Evolutionary conservation across 1,140 invertebrate genomes (phyloP).

Genomic region (Pseudomyrmex concolor): DNA sequence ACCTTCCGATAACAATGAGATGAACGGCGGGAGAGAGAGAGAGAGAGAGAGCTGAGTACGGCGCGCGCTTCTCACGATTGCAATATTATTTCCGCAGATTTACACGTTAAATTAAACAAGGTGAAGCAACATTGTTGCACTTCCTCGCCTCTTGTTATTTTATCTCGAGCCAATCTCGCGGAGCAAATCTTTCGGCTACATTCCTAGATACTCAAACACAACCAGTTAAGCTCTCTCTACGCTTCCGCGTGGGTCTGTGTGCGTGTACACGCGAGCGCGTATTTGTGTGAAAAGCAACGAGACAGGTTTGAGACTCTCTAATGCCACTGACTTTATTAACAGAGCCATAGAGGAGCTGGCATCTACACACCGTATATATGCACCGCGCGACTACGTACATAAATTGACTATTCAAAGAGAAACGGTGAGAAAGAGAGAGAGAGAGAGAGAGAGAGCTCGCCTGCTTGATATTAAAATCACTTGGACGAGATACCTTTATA

Average conservation of each 20-base stretch:
- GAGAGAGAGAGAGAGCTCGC: background rate
- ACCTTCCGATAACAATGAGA: conserved; percentile 53
- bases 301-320: conserved; percentile 47
- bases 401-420: background rate
- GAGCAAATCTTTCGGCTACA: conserved; percentile 50
- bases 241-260: background rate
- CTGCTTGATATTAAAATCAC: conserved; percentile 62
- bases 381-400: too few relatives aligned
- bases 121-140: conserved; percentile 52
- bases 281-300: conserved; percentile 1
- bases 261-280: background rate
- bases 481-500: conserved; percentile 37
- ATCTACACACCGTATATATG: background rate
- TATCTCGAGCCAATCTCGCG: conserved; percentile 52
- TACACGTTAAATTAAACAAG: conserved; percentile 60
- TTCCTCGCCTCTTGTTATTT: conserved; percentile 50
- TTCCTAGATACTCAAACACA: conserved; percentile 23
- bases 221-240: conserved; percentile 7
- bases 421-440: background rate
- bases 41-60: background rate
- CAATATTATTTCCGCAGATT: conserved; percentile 60
- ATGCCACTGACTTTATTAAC: conserved; percentile 54
- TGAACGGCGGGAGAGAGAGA: background rate
- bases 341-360: conserved; percentile 15
- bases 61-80: conserved; percentile 2